Evolutionary conservation across 2,113 vertebrate species (phyloP).

Genomic region (Scolopax mira): DNA sequence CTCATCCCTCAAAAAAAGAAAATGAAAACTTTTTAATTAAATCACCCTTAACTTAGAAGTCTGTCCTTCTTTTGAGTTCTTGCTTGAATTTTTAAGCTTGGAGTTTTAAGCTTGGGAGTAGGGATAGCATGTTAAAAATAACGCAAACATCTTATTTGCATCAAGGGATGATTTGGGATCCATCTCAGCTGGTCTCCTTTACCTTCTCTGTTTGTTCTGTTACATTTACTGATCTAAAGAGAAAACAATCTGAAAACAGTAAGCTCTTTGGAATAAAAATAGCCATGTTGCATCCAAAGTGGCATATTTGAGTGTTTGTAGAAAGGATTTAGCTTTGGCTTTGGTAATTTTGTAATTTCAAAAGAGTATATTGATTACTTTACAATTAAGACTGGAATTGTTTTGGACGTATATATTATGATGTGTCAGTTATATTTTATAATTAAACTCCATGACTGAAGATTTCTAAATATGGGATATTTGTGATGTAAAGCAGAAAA

Average conservation of each 20-base stretch:
- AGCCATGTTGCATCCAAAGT: background rate
- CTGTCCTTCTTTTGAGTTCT: background rate
- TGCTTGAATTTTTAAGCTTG: background rate
- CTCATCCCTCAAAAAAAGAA: background rate
- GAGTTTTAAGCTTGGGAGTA: background rate
- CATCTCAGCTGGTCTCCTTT: background rate
- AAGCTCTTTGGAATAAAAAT: background rate
- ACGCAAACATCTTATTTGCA: background rate
- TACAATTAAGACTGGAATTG: background rate
- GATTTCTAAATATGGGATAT: background rate
- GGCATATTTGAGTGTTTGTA: background rate
- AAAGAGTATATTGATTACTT: background rate
- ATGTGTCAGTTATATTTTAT: background rate
- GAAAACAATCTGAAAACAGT: background rate
- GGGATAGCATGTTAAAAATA: background rate
- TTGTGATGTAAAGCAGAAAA: background rate
- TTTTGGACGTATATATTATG: background rate
- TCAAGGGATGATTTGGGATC: background rate
- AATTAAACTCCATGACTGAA: background rate
- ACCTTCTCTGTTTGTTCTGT: background rate
- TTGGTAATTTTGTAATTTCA: background rate
- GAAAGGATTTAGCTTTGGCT: constrained; percentile 11
- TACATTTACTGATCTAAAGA: background rate
- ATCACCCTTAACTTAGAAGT: background rate
- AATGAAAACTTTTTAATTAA: background rate